Conservation (phyloP, 1,140 invertebrate species). For the Neotoxoptera formosana region DNA sequence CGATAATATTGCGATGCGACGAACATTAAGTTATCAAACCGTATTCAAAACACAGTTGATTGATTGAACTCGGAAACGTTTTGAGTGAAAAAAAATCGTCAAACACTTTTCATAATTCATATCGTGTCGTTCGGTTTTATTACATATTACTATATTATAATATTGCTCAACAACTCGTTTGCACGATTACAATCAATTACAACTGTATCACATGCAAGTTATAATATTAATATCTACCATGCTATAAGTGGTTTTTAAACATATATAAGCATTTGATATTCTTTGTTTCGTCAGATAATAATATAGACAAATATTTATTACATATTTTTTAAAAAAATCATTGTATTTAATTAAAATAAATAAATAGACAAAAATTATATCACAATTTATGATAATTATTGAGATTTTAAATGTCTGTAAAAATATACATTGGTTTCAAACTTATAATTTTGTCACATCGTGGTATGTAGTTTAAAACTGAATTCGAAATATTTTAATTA, state of each 20-base stretch:
- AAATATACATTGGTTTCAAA: not conserved
- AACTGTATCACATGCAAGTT: not conserved
- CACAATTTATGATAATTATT: not conserved
- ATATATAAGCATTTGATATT: not conserved
- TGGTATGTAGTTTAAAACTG: not conserved
- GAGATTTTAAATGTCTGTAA: not conserved
- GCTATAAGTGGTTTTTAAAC: not conserved
- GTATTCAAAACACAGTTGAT: not conserved
- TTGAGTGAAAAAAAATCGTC: not conserved
- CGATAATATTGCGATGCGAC: not conserved
- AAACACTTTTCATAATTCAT: not conserved
- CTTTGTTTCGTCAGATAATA: not conserved
- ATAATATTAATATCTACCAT: no score
- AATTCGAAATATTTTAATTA: no score
- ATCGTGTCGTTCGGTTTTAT: not conserved
- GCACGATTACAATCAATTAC: not conserved
- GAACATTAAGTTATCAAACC: constrained; percentile 25
- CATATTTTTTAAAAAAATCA: no score
- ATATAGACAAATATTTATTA: no score
- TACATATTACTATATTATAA: not conserved
- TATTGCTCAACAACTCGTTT: not conserved
- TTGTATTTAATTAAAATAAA: not conserved
- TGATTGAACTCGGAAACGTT: constrained; percentile 19
- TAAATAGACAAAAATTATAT: not conserved
- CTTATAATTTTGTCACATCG: not conserved